Evolutionary conservation across 2,797 vertebrate genomes (phyloP).

Genomic region (Danio kyathit): DNA sequence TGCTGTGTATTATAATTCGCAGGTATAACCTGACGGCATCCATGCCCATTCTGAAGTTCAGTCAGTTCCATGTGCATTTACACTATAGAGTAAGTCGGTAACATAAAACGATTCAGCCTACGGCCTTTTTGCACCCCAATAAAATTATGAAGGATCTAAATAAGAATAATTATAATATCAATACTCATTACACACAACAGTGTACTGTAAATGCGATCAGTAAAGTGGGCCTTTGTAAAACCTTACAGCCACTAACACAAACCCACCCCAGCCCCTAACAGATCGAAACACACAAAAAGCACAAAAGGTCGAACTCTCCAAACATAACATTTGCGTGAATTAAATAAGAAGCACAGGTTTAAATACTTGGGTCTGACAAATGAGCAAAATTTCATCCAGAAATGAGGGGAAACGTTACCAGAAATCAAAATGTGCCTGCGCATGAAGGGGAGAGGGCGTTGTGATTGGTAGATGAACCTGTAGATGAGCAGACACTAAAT

Average conservation of each 20-base stretch:
- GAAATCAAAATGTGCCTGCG: constrained; percentile 67
- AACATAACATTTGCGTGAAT: constrained; percentile 71
- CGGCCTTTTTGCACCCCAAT: constrained; percentile 65
- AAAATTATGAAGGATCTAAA: constrained; percentile 56
- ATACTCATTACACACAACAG: constrained; percentile 71
- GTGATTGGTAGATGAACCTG: constrained; percentile 19
- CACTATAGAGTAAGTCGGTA: constrained; percentile 65
- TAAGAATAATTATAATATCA: constrained; percentile 69
- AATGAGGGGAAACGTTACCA: constrained; percentile 67
- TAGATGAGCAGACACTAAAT: constrained; percentile 28
- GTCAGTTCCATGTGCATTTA: constrained; percentile 66
- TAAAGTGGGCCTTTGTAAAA: constrained; percentile 62
- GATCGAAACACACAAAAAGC: constrained; percentile 68
- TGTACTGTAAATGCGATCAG: constrained; percentile 64
- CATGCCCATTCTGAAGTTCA: constrained; percentile 62
- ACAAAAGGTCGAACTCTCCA: constrained; percentile 66
- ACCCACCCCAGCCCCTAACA: constrained; percentile 57
- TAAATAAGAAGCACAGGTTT: constrained; percentile 78
- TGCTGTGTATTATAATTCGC: constrained; percentile 41
- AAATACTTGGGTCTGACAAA: constrained; percentile 73
- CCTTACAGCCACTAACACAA: constrained; percentile 59
- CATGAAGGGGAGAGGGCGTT: constrained; percentile 60
- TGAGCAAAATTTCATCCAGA: constrained; percentile 67
- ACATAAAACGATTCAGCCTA: constrained; percentile 70
- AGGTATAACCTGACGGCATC: constrained; percentile 46